Evolutionary conservation across 2,797 vertebrate genomes (phyloP), one percentile per base, ranked within the genome.

Genomic region (Sebastes itinus): DNA sequence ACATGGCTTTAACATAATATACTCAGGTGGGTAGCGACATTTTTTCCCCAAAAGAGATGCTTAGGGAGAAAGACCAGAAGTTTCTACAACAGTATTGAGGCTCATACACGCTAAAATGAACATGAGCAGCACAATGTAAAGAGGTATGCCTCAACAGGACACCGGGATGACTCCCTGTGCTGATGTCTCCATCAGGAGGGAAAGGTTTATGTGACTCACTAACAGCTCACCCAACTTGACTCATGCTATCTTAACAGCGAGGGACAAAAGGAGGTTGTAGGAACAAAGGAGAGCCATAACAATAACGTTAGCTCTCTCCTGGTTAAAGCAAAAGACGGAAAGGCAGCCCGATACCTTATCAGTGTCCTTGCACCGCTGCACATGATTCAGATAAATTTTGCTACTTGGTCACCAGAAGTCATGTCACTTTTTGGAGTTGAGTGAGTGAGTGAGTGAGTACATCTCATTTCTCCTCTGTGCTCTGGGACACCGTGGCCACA

Each of bases 171-270:
- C 75, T 70, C 74, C 74, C 84, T 72, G 72, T 20, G 49, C 78
- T 20, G 66, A 82, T n/a, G 69, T 68, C 27, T 77, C 58, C 25
- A 49, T 69, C 73, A 58, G 64, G 25, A 20, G 52, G 78, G 22
- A 69, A 80, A 82, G 35, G 72, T 78, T 67, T 35, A 58, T 49
- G 75, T 92, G 89, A 92, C 80, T 94, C 88, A 92, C 66, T 35
- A 66, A 64, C 58, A 85, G 71, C 86, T 88, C 86, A 85, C 82
- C 78, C 80, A 86, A 81, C 77, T 88, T 74, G 90, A 93, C 79
- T 92, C 85, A 74, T 2, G 68, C 25, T 46, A 30, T 71, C 67
- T n/a, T 62, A 75, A 82, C 84, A 82, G 25, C 9, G 1, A 88
- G 72, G 64, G 46, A 91, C 61, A 90, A 89, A 77, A 38, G 60